These are phyloP conservation scores for Tillus elongatus DNA, from an alignment of 2,888 invertebrate genomes.

Conservation along the genomic window DNA sequence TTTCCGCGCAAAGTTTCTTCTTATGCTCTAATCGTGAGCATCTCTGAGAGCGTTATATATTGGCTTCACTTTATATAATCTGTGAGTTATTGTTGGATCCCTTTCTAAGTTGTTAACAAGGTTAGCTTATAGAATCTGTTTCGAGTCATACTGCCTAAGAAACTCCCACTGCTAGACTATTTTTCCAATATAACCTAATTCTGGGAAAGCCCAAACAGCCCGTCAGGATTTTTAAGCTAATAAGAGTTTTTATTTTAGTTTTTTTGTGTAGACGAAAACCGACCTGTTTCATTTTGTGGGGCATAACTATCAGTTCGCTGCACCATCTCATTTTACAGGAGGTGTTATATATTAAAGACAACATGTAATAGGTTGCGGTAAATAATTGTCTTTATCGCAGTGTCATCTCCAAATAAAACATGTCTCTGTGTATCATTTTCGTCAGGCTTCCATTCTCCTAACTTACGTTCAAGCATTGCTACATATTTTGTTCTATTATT, in stretches of 20 bases:
- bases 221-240: neutral
- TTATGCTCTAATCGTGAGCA: neutral
- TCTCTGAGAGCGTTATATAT: conserved; percentile 17
- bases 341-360: neutral
- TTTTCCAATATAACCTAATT: neutral
- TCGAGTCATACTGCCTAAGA: neutral
- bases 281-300: neutral
- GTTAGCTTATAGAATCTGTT: conserved; percentile 11
- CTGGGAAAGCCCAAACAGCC: neutral
- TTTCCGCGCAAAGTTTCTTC: conserved; percentile 5
- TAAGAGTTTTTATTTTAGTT: neutral
- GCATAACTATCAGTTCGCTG: neutral
- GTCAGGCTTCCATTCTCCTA: conserved; percentile 1
- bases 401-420: conserved; percentile 2
- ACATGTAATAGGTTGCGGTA: neutral
- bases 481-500: no score
- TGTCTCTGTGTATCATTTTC: no score
- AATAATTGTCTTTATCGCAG: neutral
- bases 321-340: neutral
- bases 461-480: neutral
- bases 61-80: conserved; percentile 19
- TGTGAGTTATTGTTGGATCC: conserved; percentile 6
- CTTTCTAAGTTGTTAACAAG: conserved; percentile 8
- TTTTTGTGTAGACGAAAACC: neutral
- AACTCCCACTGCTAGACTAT: neutral